phyloP scores from a whole-genome alignment of 2,113 vertebrate species.

The Drymodes brunneopygia region DNA sequence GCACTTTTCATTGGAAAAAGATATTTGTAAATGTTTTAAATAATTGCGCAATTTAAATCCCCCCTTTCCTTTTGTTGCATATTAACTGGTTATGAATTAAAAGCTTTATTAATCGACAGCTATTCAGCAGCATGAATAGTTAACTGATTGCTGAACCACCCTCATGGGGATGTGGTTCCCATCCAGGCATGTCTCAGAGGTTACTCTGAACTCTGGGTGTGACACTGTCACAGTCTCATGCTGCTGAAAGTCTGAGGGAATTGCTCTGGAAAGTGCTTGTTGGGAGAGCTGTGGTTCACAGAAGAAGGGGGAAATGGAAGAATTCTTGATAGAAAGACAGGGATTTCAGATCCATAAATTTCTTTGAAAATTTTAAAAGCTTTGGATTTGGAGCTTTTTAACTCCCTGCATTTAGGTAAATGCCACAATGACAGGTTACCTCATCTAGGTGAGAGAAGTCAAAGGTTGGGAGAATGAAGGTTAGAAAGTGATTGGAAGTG shows the following conservation, averaged over 20 bases:
- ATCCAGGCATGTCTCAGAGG: accelerated
- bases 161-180: not conserved
- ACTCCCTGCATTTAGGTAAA: not conserved
- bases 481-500: not conserved
- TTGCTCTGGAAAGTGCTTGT: not conserved
- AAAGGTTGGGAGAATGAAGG: not conserved
- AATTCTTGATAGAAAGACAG: not conserved
- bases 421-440: not conserved
- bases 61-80: not conserved
- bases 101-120: not conserved
- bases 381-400: not conserved
- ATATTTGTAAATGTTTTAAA: not conserved
- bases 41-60: not conserved
- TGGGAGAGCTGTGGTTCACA: not conserved
- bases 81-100: not conserved
- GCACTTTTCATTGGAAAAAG: not conserved
- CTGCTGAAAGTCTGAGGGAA: not conserved
- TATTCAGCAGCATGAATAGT: not conserved
- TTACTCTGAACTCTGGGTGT: accelerated
- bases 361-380: not conserved
- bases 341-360: not conserved
- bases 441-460: not conserved
- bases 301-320: not conserved
- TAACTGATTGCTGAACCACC: not conserved
- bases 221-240: not conserved